Conservation (phyloP, 2,113 vertebrate species). For the Aix galericulata region DNA sequence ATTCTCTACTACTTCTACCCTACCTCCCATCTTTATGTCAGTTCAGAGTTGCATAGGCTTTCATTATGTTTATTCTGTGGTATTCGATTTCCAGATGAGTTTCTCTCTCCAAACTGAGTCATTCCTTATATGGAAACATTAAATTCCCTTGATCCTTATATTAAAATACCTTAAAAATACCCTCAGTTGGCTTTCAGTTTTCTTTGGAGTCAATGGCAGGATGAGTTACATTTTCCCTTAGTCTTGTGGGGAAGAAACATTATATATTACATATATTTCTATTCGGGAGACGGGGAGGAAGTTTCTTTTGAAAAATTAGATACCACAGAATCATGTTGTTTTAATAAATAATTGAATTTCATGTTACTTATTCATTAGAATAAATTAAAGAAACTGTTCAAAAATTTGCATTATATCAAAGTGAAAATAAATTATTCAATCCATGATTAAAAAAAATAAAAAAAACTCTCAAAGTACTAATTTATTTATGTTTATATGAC, state of each 20-base stretch:
- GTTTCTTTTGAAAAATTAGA: not conserved
- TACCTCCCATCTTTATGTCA: not conserved
- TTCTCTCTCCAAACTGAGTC: not conserved
- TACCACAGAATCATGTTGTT: not conserved
- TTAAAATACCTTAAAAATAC: not conserved
- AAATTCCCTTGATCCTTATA: not conserved
- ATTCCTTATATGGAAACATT: not conserved
- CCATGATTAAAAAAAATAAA: not conserved
- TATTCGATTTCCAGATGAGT: not conserved
- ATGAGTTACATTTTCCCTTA: not conserved
- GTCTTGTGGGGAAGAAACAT: not conserved
- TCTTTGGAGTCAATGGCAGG: not conserved
- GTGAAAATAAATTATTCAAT: not conserved
- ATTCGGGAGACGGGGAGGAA: accelerated
- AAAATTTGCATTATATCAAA: not conserved
- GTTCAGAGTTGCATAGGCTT: not conserved
- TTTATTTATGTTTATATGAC: not conserved
- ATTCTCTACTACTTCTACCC: not conserved
- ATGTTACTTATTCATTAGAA: not conserved
- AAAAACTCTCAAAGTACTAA: not conserved
- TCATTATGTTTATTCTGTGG: not conserved
- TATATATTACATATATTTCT: not conserved
- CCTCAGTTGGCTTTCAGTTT: not conserved
- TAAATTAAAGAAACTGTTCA: not conserved
- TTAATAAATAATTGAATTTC: not conserved